phyloP scores from a whole-genome alignment of 2,797 vertebrate genomes.

The Chrysocyon brachyurus region DNA sequence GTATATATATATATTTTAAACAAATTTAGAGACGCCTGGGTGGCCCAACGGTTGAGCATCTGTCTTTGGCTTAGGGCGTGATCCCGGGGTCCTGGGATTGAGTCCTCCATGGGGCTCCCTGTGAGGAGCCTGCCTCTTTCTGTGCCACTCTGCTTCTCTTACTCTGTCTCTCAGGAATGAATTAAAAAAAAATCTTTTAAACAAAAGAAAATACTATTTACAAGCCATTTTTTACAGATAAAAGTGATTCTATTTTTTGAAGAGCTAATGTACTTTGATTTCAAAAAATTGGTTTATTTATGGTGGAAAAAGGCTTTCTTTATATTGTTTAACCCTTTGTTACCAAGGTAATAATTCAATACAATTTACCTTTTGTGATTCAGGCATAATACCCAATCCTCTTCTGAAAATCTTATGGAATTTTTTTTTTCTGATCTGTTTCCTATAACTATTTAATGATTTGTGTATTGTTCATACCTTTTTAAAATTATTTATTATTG shows the following conservation, averaged over 20 bases:
- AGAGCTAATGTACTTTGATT: not conserved
- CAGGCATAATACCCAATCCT: not conserved
- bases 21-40: too few relatives aligned
- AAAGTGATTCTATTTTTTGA: constrained; percentile 34
- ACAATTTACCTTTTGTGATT: constrained; percentile 51
- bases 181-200: not conserved
- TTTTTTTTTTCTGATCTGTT: constrained; percentile 38
- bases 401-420: constrained; percentile 18
- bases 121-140: too few relatives aligned
- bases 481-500: constrained; percentile 1
- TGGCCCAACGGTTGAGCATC: too few relatives aligned
- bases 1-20: not conserved
- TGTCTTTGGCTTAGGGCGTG: too few relatives aligned
- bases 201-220: not conserved
- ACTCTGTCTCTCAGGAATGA: too few relatives aligned
- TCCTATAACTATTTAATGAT: constrained; percentile 43
- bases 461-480: constrained; percentile 25
- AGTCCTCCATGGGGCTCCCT: too few relatives aligned
- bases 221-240: constrained; percentile 60
- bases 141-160: too few relatives aligned
- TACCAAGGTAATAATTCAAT: constrained; percentile 48
- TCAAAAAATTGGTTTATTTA: constrained; percentile 26
- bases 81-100: too few relatives aligned
- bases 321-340: constrained; percentile 26
- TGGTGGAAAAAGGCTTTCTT: not conserved